Conservation (phyloP, 2,113 vertebrate genomes). For the Copsychus sechellarum region DNA sequence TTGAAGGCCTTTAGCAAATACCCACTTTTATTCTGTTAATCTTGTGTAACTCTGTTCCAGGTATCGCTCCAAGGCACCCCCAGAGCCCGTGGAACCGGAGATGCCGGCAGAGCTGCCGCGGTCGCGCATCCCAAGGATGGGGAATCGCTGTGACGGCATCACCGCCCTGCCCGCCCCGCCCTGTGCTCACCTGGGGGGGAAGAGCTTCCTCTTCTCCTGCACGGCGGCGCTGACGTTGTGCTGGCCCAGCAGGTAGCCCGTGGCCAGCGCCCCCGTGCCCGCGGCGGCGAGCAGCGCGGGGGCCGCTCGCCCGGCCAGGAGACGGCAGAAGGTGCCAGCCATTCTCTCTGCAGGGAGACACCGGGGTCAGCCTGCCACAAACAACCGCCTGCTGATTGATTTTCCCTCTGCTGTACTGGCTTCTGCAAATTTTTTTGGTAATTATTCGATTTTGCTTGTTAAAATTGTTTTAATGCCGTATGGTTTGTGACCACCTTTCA, state of each 20-base stretch:
- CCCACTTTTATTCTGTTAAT: neutral
- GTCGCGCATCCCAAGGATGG: too few species aligned
- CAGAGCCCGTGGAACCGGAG: too few species aligned
- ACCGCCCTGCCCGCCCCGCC: too few species aligned
- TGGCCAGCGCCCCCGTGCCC: constrained; percentile 78
- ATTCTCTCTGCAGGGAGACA: constrained; percentile 70
- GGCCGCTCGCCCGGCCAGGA: constrained; percentile 82
- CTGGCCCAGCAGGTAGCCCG: constrained; percentile 81
- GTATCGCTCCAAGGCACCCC: too few species aligned
- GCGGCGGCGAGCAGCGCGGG: constrained; percentile 81
- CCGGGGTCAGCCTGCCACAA: neutral
- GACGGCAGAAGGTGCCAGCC: constrained; percentile 84
- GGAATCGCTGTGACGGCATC: too few species aligned
- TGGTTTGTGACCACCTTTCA: neutral
- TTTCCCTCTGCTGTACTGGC: too few species aligned
- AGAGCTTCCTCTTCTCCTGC: constrained; percentile 78
- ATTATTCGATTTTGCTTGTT: too few species aligned
- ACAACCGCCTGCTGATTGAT: too few species aligned
- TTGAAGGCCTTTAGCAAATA: neutral
- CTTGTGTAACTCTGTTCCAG: too few species aligned
- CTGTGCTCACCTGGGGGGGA: constrained; percentile 82
- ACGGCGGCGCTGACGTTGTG: constrained; percentile 73
- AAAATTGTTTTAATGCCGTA: too few species aligned
- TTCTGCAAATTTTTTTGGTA: too few species aligned
- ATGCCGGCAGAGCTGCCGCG: neutral